A percentile compares a stretch with the other conserved stretches of the same genome.
Evolutionary conservation across 2,797 vertebrate genomes (phyloP).

Genomic region (Vespertilio murinus): DNA sequence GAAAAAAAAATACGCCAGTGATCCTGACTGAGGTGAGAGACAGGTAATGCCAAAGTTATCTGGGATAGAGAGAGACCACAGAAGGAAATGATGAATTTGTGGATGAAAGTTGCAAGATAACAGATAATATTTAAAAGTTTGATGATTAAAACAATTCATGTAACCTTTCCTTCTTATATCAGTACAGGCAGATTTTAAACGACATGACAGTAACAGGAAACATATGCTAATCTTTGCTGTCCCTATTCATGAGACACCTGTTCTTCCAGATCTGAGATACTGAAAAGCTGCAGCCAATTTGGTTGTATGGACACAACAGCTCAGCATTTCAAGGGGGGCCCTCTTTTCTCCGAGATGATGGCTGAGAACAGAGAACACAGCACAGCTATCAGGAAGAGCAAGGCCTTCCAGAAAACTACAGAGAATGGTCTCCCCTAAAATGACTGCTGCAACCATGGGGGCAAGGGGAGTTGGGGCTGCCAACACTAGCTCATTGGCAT

Average conservation of each 20-base stretch:
- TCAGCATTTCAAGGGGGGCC: not conserved
- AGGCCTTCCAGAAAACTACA: not conserved
- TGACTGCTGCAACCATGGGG: not conserved
- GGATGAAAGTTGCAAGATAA: not conserved
- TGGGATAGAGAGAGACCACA: not conserved
- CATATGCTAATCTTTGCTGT: not conserved
- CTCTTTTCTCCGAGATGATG: not conserved
- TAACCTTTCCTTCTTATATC: not conserved
- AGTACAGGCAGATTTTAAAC: not conserved
- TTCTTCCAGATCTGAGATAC: not conserved
- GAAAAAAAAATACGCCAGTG: too few relatives aligned
- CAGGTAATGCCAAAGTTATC: not conserved
- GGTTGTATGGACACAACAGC: not conserved
- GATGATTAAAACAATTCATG: too few relatives aligned
- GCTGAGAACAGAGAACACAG: too few relatives aligned
- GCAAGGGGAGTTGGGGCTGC: too few relatives aligned
- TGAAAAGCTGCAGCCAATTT: not conserved
- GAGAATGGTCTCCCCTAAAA: not conserved
- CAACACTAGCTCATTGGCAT: not conserved
- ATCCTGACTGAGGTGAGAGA: not conserved
- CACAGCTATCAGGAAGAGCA: not conserved
- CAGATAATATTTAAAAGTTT: not conserved
- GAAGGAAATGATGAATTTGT: not conserved
- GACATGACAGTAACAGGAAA: not conserved
- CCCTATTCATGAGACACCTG: not conserved